phyloP scores from a whole-genome alignment of 2,888 invertebrate genomes.

The Diaphora mendica region DNA sequence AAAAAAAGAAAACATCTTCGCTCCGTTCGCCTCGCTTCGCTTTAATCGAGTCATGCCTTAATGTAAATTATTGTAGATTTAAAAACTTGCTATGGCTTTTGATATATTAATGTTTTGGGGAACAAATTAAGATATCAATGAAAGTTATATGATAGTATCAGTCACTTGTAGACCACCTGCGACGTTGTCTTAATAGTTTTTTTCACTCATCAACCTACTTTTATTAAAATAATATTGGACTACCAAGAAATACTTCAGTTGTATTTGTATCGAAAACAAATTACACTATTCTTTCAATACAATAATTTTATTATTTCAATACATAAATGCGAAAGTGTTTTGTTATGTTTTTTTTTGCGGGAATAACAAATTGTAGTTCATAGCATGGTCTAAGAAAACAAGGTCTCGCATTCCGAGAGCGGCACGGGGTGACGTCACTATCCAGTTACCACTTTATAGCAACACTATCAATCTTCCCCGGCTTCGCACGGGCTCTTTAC shows the following conservation, averaged over 20 bases:
- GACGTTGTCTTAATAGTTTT: background rate
- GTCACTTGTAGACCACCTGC: conserved; percentile 13
- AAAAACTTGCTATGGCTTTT: conserved; percentile 10
- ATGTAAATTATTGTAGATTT: conserved; percentile 15
- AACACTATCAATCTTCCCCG: too few relatives aligned
- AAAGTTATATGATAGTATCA: conserved; percentile 10
- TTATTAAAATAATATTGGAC: background rate
- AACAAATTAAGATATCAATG: conserved; percentile 25
- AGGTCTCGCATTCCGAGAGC: too few relatives aligned
- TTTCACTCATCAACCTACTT: background rate
- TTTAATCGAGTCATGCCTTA: background rate
- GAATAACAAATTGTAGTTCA: too few relatives aligned
- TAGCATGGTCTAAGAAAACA: too few relatives aligned
- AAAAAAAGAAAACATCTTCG: too few relatives aligned
- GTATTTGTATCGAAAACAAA: background rate
- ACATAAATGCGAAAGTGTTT: too few relatives aligned
- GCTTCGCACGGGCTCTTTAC: too few relatives aligned
- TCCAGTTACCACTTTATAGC: too few relatives aligned
- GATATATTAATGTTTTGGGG: conserved; percentile 10
- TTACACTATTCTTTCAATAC: too few relatives aligned
- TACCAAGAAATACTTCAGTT: background rate
- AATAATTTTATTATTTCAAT: too few relatives aligned
- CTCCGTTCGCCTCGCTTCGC: background rate
- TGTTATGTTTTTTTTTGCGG: too few relatives aligned
- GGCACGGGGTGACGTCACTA: too few relatives aligned